Percentiles rank a stretch among this genome's conserved stretches.
Evolutionary conservation across 2,888 invertebrate genomes (phyloP).

Genomic region (Liopterus haemorrhoidalis): DNA sequence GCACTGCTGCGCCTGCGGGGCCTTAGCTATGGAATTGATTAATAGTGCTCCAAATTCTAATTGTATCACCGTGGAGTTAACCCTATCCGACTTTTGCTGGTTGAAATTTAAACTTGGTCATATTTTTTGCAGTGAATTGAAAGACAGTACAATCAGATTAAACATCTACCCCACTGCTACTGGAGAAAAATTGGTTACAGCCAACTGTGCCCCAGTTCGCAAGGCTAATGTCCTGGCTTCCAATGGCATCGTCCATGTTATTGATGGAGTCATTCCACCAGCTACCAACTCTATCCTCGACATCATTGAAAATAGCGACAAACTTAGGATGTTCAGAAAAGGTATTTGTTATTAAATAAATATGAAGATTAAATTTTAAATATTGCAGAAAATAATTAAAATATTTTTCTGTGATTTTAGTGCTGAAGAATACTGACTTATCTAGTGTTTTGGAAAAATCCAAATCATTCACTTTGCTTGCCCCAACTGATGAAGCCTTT

Average conservation of each 20-base stretch:
- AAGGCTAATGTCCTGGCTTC: constrained; percentile 57
- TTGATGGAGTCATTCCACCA: constrained; percentile 55
- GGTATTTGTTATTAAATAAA: constrained; percentile 40
- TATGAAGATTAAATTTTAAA: neutral
- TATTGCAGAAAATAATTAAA: neutral
- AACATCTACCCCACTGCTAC: constrained; percentile 52
- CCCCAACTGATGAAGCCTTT: constrained; percentile 63
- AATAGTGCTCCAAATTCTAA: too few relatives aligned
- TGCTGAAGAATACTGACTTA: constrained; percentile 54
- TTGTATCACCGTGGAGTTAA: too few relatives aligned
- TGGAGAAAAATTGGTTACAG: constrained; percentile 51
- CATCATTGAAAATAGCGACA: constrained; percentile 52
- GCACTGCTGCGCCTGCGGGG: too few relatives aligned
- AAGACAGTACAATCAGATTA: constrained; percentile 51
- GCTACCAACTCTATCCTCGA: constrained; percentile 52
- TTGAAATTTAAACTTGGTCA: neutral
- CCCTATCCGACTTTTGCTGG: too few relatives aligned
- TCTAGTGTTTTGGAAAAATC: constrained; percentile 49
- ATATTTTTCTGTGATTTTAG: constrained; percentile 38
- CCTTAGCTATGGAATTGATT: too few relatives aligned
- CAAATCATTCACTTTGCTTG: constrained; percentile 59
- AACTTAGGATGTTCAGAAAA: constrained; percentile 54
- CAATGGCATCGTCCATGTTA: constrained; percentile 61
- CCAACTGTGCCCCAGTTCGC: constrained; percentile 61
- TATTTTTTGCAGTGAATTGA: constrained; percentile 40